Evolutionary conservation across 2,888 invertebrate genomes (phyloP).

Genomic region (Hanleya hanleyi): DNA sequence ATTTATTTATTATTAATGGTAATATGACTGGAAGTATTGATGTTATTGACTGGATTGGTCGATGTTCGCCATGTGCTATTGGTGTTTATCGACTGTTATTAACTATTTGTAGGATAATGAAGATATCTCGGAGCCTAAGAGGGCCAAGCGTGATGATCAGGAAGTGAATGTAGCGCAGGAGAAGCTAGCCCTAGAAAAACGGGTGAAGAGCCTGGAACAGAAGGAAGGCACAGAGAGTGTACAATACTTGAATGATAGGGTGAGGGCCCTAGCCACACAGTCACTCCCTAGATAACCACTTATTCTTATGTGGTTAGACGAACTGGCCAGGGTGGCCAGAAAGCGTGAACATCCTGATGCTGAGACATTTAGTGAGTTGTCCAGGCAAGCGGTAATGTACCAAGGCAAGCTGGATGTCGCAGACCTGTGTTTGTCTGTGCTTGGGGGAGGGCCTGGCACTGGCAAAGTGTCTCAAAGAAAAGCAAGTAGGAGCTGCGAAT

Average conservation of each 20-base stretch:
- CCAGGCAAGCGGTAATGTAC: too few relatives aligned
- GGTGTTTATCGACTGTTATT: too few relatives aligned
- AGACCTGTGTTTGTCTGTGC: not conserved
- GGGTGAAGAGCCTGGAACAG: not conserved
- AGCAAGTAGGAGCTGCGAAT: not conserved
- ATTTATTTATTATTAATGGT: too few relatives aligned
- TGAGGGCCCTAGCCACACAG: not conserved
- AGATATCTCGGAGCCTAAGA: too few relatives aligned
- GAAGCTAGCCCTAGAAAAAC: not conserved
- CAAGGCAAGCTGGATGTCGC: not conserved
- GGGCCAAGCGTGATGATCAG: too few relatives aligned
- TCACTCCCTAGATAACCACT: not conserved
- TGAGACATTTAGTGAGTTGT: too few relatives aligned
- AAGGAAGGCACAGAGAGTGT: not conserved
- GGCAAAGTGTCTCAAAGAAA: not conserved
- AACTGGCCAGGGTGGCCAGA: not conserved
- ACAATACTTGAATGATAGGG: not conserved
- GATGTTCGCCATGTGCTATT: too few relatives aligned
- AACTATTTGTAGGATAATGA: too few relatives aligned
- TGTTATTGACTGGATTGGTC: too few relatives aligned
- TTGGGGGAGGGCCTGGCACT: not conserved
- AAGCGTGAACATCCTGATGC: too few relatives aligned
- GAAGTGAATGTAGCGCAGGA: too few relatives aligned
- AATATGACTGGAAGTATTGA: too few relatives aligned
- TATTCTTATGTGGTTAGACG: not conserved